These are phyloP conservation scores for Molorchus minor DNA, from an alignment of 2,888 invertebrate species.

Conservation along the genomic window DNA sequence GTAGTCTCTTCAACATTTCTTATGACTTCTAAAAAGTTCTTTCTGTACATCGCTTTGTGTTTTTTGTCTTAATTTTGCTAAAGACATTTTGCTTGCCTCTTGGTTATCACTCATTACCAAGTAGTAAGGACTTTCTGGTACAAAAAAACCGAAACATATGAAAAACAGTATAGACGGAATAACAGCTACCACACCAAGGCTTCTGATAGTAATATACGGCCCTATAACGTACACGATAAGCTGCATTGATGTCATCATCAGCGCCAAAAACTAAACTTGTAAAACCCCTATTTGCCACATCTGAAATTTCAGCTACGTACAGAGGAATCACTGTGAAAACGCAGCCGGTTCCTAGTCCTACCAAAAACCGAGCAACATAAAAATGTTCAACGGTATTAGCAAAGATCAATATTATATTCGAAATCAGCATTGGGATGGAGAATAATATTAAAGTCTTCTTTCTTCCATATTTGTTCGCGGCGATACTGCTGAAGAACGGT, in stretches of 20 bases:
- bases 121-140: conserved; percentile 48
- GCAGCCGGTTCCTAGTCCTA: conserved; percentile 74
- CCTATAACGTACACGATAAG: conserved; percentile 40
- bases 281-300: conserved; percentile 76
- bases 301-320: conserved; percentile 87
- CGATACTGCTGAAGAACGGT: conserved; percentile 32
- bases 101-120: conserved; percentile 50
- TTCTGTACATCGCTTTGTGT: conserved; percentile 30
- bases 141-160: conserved; percentile 36
- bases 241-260: conserved; percentile 38
- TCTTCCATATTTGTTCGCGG: conserved; percentile 62
- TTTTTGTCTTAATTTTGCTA: conserved; percentile 66
- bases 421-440: conserved; percentile 71
- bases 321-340: conserved; percentile 79
- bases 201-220: conserved; percentile 43
- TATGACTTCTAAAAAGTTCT: conserved; percentile 40
- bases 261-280: conserved; percentile 39
- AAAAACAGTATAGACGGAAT: conserved; percentile 43
- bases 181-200: conserved; percentile 37
- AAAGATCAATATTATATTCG: conserved; percentile 32
- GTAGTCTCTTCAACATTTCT: conserved; percentile 34
- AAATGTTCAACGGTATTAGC: conserved; percentile 30
- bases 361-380: conserved; percentile 67
- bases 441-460: conserved; percentile 72
- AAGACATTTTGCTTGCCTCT: conserved; percentile 70